Evolutionary conservation across 2,113 vertebrate species (phyloP), one percentile per base, ranked within the genome.

Genomic region (Halcyon malimbica): DNA sequence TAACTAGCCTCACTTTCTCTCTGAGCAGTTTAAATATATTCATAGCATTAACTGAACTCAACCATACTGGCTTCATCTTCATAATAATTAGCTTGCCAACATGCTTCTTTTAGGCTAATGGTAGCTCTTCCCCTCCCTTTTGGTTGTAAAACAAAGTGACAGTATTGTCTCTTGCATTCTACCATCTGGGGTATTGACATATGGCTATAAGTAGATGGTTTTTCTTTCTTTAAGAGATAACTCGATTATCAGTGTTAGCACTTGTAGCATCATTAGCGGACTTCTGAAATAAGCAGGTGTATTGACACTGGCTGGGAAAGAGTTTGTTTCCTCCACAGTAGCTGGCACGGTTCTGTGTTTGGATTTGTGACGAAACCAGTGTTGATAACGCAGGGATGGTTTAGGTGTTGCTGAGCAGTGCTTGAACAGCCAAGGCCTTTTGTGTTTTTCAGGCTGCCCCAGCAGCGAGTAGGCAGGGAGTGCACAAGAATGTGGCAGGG

Each of bases 381-480:
- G 14, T 11, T 63, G 48, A 13, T 18, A 63, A 76, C 18, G 35
- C 16, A 50, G 48, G 8, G 37, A 50, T n/a, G 51, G 54, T 70
- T 93, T 21, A 13, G 41, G 21, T 73, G 60, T 4, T 77, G 23
- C 44, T 51, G 57, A 91, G 46, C 20, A 46, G 41, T 35, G 42
- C 50, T 84, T 31, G 48, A 25, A 74, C 59, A 20, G 5, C 16
- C 41, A 33, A 57, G 51, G 31, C 21, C 16, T 75, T 37, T 83
- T 67, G 20, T 83, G 2, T 23, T 85, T 63, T 46, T 57, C 57
- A 64, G 13, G 4, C 17, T 42, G 25, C 21, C 21, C 19, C 4
- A 20, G 23, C 46, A 60, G n/a, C 0, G 4, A 16, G 18, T 3
- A 1, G 0, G 39, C 28, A 63, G 48, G 16, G 26, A 16, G 6